A percentile compares a stretch with the other conserved stretches of the same genome.
These are phyloP conservation scores for Actenoides hombroni DNA, from an alignment of 2,113 vertebrate genomes.

Conservation along the genomic window DNA sequence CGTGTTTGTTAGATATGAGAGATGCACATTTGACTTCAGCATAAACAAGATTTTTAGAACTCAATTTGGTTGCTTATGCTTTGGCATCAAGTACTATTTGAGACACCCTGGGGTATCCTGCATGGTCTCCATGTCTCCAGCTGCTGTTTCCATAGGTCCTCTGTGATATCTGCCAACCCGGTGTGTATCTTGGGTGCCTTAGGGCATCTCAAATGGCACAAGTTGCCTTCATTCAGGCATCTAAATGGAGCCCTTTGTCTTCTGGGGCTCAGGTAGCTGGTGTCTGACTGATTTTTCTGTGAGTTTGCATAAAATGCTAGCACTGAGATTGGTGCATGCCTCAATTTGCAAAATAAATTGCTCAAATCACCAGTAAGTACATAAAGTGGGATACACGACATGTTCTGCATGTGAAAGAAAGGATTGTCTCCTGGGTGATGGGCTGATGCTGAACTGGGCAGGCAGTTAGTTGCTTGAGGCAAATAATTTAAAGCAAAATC, in stretches of 20 bases:
- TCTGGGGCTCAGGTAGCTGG: not conserved
- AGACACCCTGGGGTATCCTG: not conserved
- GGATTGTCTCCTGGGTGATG: not conserved
- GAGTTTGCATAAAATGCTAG: not conserved
- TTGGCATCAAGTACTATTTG: not conserved
- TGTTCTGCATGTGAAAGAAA: not conserved
- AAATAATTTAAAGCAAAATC: not conserved
- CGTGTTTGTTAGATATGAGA: not conserved
- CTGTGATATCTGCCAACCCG: not conserved
- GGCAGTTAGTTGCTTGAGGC: not conserved
- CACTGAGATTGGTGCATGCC: not conserved
- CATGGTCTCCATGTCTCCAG: not conserved
- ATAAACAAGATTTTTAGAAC: not conserved
- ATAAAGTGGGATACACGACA: not conserved
- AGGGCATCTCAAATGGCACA: not conserved
- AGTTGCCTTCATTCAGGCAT: not conserved
- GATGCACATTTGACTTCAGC: not conserved
- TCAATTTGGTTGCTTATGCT: not conserved
- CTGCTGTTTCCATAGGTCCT: not conserved
- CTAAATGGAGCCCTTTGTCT: conserved; percentile 47
- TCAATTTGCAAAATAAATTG: conserved; percentile 6
- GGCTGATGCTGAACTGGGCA: not conserved
- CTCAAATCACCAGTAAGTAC: not conserved
- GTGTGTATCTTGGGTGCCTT: conserved; percentile 15
- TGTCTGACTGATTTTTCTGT: not conserved